A percentile compares a stretch with the other conserved stretches of the same genome.
Evolutionary conservation across 2,888 invertebrate species (phyloP).

Genomic region (Tenthredo livida): DNA sequence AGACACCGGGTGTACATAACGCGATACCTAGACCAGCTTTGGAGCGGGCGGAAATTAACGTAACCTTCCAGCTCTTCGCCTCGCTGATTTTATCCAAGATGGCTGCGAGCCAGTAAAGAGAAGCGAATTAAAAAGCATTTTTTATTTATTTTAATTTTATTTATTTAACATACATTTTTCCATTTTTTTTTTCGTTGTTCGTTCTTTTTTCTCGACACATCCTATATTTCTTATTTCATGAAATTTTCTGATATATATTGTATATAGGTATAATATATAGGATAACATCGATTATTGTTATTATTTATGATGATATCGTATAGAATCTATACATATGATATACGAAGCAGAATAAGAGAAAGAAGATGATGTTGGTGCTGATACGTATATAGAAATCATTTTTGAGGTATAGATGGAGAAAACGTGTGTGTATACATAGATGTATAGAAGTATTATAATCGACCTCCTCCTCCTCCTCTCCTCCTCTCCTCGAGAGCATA

Average conservation of each 20-base stretch:
- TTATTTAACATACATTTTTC: neutral
- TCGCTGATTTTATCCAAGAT: slow-evolving; percentile 48
- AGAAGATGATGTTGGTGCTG: neutral
- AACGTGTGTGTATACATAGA: neutral
- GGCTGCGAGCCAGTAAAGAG: slow-evolving; percentile 15
- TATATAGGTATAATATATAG: too few relatives aligned
- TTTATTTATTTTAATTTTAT: neutral
- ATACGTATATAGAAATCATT: neutral
- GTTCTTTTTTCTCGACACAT: neutral
- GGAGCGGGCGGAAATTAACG: slow-evolving; percentile 32
- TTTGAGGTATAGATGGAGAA: neutral
- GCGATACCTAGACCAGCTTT: neutral
- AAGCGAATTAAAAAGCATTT: slow-evolving; percentile 13
- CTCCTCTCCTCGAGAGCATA: neutral
- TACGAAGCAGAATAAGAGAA: too few relatives aligned
- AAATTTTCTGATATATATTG: too few relatives aligned
- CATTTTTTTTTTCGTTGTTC: neutral
- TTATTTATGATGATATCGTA: too few relatives aligned
- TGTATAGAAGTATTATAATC: neutral
- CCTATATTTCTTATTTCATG: neutral
- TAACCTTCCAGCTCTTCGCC: slow-evolving; percentile 51
- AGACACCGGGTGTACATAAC: slow-evolving; percentile 2
- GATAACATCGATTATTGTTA: too few relatives aligned
- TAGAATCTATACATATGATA: too few relatives aligned
- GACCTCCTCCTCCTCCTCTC: neutral